phyloP scores from a whole-genome alignment of 2,113 vertebrate species.

The Vidua chalybeata region DNA sequence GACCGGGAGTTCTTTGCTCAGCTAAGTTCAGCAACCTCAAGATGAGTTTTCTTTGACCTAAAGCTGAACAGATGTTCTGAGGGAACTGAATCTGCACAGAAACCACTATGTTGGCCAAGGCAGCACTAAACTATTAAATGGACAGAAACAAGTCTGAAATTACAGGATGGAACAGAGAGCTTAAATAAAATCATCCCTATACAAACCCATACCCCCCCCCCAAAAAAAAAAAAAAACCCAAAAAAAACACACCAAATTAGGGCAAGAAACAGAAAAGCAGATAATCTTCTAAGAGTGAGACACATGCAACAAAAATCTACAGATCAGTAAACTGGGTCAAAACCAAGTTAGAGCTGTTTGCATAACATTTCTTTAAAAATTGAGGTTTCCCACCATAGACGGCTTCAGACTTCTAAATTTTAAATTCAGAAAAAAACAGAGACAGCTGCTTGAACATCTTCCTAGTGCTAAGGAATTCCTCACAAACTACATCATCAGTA shows the following conservation, averaged over 20 bases:
- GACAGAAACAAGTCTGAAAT: background rate
- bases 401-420: background rate
- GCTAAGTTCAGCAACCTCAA: background rate
- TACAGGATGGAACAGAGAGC: background rate
- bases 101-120: background rate
- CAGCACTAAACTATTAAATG: background rate
- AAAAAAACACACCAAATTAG: fast-evolving
- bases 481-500: background rate
- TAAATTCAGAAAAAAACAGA: background rate
- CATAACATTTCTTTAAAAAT: background rate
- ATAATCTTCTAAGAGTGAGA: background rate
- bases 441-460: background rate
- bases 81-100: background rate
- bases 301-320: background rate
- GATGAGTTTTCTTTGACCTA: background rate
- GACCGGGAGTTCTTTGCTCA: background rate
- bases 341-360: background rate
- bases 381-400: background rate
- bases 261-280: background rate
- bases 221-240: background rate
- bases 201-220: background rate
- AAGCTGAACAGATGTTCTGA: background rate
- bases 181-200: background rate
- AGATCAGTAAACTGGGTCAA: background rate
- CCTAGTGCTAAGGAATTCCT: background rate